Conservation (phyloP, 1,140 invertebrate genomes). For the Cydia fagiglandana region DNA sequence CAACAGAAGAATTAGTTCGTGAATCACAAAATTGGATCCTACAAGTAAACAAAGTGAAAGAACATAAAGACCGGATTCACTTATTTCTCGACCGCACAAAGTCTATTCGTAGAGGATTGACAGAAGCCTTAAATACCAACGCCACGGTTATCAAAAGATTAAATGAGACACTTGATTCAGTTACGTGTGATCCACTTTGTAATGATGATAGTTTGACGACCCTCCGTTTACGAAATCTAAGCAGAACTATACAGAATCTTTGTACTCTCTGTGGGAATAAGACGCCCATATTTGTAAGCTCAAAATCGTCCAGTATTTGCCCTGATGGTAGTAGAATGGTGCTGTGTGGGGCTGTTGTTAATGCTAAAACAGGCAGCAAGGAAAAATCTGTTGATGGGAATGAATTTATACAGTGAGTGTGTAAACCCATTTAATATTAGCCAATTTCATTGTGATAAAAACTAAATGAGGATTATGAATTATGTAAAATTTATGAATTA, state of each 20-base stretch:
- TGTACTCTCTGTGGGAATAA: conserved; percentile 51
- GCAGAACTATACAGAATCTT: conserved; percentile 63
- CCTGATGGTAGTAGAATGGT: conserved; percentile 47
- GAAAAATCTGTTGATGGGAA: conserved; percentile 66
- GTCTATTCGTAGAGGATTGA: conserved; percentile 53
- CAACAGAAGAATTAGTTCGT: conserved; percentile 46
- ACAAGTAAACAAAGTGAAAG: conserved; percentile 48
- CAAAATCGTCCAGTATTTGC: conserved; percentile 66
- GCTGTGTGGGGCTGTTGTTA: conserved; percentile 78
- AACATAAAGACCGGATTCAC: conserved; percentile 56
- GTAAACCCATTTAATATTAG: too few species aligned
- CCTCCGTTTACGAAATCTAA: conserved; percentile 62
- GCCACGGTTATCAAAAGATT: conserved; percentile 46
- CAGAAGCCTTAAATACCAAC: conserved; percentile 48
- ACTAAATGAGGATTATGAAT: too few species aligned
- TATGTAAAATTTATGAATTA: too few species aligned
- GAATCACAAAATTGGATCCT: conserved; percentile 60
- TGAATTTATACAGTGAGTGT: conserved; percentile 66
- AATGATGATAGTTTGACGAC: conserved; percentile 54
- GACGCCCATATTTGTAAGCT: conserved; percentile 64
- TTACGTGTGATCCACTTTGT: conserved; percentile 51
- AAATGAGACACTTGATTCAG: conserved; percentile 33
- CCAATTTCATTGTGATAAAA: too few species aligned
- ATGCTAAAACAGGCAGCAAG: conserved; percentile 70
- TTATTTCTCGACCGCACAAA: conserved; percentile 56